Evolutionary conservation across 2,797 vertebrate genomes (phyloP), one percentile per base, ranked within the genome.

Genomic region (Lutjanus campechanus): DNA sequence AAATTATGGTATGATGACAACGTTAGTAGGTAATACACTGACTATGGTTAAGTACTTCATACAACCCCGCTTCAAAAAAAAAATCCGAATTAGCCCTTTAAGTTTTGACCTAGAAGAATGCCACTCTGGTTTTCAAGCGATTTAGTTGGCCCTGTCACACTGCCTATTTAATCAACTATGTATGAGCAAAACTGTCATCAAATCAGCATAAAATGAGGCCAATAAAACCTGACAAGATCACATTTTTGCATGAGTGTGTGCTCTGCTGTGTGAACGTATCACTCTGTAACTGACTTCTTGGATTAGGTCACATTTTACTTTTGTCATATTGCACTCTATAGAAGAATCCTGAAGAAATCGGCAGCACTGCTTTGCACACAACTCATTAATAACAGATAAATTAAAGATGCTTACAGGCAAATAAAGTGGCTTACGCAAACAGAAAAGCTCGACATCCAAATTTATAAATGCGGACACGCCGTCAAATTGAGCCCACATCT

Each of bases 281-380:
- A 73, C 10, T 50, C 61, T 67, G 29, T 75, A 54, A 71, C 29
- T 12, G 16, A 60, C 69, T 59, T 69, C 61, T 79, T 22, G 1
- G 19, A 51, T 82, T 69, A 77, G 15, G 66, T 90, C 85, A 92
- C 78, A 90, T 88, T 85, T 84, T 71, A 69, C 59, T 62, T 74
- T 79, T 65, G 67, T 85, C 51, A 54, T 73, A 73, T 92, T 91
- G 89, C 91, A 92, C 89, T 81, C 68, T 20, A 64, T 40, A 77
- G 46, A 20, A 73, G 72, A 79, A 81, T 73, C 81, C 76, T 85
- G 54, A 84, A 85, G 43, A 72, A 67, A 83, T 7, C 76, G 68
- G 71, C 75, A 74, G 77, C 40, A 41, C 63, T 71, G 55, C 50
- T 43, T n/a, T 36, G 58, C 65, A 82, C 70, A 85, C 19, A 77